Evolutionary conservation across 2,113 vertebrate species (phyloP).

Genomic region (Pterocles gutturalis): DNA sequence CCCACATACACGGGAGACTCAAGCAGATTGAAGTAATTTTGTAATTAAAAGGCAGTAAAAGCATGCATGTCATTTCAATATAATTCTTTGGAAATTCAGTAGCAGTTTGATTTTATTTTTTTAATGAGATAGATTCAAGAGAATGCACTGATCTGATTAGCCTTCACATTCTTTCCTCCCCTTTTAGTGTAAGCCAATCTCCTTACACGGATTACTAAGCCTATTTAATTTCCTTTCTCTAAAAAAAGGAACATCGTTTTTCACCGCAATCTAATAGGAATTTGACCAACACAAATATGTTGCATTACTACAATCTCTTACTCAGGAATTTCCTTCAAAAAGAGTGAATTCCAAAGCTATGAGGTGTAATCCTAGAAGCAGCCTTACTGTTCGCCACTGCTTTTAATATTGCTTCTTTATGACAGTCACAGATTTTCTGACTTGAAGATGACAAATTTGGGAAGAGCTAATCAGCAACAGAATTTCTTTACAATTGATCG

Average conservation of each 20-base stretch:
- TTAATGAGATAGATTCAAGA: not conserved
- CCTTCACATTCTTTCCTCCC: not conserved
- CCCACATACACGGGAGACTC: not conserved
- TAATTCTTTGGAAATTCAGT: not conserved
- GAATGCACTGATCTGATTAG: conserved; percentile 1
- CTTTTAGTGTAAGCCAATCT: not conserved
- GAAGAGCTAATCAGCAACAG: conserved; percentile 22
- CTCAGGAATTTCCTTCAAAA: not conserved
- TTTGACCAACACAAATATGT: conserved; percentile 4
- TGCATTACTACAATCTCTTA: not conserved
- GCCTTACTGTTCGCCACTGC: not conserved
- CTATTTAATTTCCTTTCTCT: conserved; percentile 29
- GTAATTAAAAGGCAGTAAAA: conserved; percentile 48
- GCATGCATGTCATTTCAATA: not conserved
- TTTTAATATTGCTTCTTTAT: conserved; percentile 42
- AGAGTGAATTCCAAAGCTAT: not conserved
- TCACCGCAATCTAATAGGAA: conserved; percentile 8
- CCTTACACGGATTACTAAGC: not conserved
- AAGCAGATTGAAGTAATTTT: not conserved
- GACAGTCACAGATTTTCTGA: not conserved
- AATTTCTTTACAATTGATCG: not conserved
- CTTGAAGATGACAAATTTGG: not conserved
- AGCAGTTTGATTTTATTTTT: conserved; percentile 35
- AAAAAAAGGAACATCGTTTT: not conserved
- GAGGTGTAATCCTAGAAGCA: not conserved